Percentiles rank a stretch among this genome's conserved stretches.
These are phyloP conservation scores for Chionomys nivalis DNA, from an alignment of 2,113 vertebrate species.

Conservation along the genomic window DNA sequence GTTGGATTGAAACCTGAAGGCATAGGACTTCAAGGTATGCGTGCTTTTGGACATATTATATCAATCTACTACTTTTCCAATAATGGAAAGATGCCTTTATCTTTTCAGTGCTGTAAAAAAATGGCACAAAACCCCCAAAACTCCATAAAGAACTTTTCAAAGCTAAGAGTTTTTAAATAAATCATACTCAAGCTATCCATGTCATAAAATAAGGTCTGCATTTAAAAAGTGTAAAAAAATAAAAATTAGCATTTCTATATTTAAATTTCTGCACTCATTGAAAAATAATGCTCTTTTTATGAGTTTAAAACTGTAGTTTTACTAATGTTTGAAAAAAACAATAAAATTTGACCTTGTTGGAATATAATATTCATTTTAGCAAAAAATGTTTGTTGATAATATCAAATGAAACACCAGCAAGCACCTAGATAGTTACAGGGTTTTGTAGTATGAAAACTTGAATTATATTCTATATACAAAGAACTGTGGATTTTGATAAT, in stretches of 20 bases:
- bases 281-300: not conserved
- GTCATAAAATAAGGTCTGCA: not conserved
- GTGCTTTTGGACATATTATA: not conserved
- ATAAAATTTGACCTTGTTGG: not conserved
- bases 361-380: conserved; percentile 18
- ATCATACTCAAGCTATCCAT: not conserved
- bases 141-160: not conserved
- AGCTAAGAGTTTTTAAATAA: not conserved
- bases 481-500: not conserved
- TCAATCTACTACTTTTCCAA: not conserved
- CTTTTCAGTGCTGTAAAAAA: not conserved
- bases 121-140: not conserved
- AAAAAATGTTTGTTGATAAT: not conserved
- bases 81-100: not conserved
- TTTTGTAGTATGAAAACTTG: not conserved
- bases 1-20: not conserved
- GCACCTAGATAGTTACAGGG: not conserved
- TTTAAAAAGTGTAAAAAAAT: not conserved
- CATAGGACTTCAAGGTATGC: not conserved
- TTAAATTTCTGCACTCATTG: not conserved
- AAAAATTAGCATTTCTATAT: not conserved
- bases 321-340: not conserved
- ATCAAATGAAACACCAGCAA: not conserved
- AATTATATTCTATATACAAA: not conserved
- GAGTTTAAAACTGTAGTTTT: not conserved